phyloP scores from a whole-genome alignment of 2,888 invertebrate species.

The Drosophila borealis region DNA sequence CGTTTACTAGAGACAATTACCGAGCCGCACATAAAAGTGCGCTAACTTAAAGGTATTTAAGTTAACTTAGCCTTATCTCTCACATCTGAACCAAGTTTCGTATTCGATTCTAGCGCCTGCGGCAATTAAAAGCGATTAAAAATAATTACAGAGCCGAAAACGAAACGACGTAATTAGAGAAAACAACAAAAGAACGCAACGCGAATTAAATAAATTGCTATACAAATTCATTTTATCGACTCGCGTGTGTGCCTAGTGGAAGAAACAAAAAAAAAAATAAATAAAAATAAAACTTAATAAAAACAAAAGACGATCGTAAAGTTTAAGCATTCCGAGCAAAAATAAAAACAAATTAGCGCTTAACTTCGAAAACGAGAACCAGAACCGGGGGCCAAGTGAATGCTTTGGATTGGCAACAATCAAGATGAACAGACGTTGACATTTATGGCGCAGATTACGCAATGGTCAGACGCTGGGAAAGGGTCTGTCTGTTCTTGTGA shows the following conservation, averaged over 20 bases:
- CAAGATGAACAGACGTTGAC: conserved; percentile 39
- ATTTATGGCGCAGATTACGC: conserved; percentile 62
- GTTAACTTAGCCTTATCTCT: conserved; percentile 8
- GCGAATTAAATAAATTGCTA: conserved; percentile 66
- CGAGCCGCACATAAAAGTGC: conserved; percentile 1
- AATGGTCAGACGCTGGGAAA: conserved; percentile 37
- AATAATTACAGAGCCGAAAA: conserved; percentile 57
- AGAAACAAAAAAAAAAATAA: conserved; percentile 12
- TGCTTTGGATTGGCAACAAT: conserved; percentile 14
- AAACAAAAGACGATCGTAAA: conserved; percentile 39
- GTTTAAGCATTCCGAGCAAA: conserved; percentile 23
- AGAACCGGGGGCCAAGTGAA: conserved; percentile 22
- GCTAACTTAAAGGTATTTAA: conserved; percentile 3
- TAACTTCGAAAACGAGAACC: conserved; percentile 22
- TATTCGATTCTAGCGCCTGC: conserved; percentile 29
- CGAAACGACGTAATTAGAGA: conserved; percentile 44
- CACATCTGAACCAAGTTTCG: neutral
- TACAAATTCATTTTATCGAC: conserved; percentile 68
- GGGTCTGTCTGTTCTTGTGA: conserved; percentile 1
- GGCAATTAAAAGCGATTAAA: conserved; percentile 38
- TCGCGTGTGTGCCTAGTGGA: conserved; percentile 61
- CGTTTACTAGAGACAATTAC: conserved; percentile 14
- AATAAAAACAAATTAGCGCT: conserved; percentile 47
- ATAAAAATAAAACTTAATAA: neutral
- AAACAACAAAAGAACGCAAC: conserved; percentile 36